Base-by-base conservation (phyloP, 2,888 invertebrate genomes). In the Drosophila paranaensis region DNA sequence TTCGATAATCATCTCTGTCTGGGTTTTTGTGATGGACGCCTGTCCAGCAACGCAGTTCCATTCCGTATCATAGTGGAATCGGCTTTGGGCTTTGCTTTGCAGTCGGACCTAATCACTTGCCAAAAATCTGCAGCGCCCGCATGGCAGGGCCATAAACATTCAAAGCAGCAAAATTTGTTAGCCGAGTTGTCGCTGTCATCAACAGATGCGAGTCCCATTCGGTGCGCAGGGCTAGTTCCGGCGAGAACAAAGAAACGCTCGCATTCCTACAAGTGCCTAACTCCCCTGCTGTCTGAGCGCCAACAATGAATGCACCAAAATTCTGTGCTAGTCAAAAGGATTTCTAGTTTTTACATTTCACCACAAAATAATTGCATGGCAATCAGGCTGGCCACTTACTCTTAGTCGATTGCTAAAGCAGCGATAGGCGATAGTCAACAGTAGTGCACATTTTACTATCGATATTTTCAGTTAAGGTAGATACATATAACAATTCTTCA, bases 71-170 rank as follows among this genome's bases (percentile, higher is more conserved):
- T 30, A 11, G 13, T 40, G 13, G 20, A 40, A 13, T 35, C 42
- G 25, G 25, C 37, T 27, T 53, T 37, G 16, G 37, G 54, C 51
- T 43, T 60, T 57, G 60, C 61, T 57, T 16, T 57, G 13, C 25
- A 48, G 74, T 60, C 56, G 53, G 63, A 50, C 70, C 61, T 75
- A 74, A 74, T 74, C 74, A 50, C 43, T 40, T 40, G 53, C 69
- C 69, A 60, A 60, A 54, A 57, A 73, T 72, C 72, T 72, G 40
- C 27, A 40, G 53, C 50, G 43, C 74, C 74, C 74, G 74, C 75
- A 74, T 74, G 25, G 14, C 42, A 33, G 45, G 16, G 27, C n/a
- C 51, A 45, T 14, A 58, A 63, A 56, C 64, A 67, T 56, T 37
- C 65, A 51, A 51, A 68, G 55, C 56, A 35, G 55, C 57, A 61